Percentiles rank a stretch among this genome's conserved stretches.
These are phyloP conservation scores for Okapia johnstoni DNA, from an alignment of 2,113 vertebrate species.

Conservation along the genomic window DNA sequence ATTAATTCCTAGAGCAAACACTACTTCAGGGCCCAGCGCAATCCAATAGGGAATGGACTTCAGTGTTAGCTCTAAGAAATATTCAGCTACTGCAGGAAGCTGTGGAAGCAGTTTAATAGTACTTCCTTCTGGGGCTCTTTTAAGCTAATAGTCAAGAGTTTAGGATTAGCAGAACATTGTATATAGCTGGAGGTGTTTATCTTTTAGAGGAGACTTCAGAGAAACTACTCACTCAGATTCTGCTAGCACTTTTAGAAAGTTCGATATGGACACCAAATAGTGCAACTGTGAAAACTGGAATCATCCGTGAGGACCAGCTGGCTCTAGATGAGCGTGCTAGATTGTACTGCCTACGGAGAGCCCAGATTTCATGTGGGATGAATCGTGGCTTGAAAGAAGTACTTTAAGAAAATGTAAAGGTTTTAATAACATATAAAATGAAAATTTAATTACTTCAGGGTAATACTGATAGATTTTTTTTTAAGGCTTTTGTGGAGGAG, in stretches of 20 bases:
- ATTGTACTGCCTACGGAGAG: neutral
- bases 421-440: neutral
- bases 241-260: neutral
- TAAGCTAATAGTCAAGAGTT: neutral
- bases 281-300: neutral
- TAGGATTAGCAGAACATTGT: neutral
- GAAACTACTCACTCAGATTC: neutral
- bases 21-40: neutral
- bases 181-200: neutral
- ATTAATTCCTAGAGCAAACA: neutral
- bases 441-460: neutral
- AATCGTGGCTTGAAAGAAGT: neutral
- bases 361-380: neutral
- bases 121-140: neutral
- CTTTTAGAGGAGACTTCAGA: constrained; percentile 7
- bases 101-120: neutral
- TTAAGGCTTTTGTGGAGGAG: neutral
- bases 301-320: neutral
- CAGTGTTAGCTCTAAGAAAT: neutral
- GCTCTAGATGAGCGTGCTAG: neutral
- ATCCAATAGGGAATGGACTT: neutral
- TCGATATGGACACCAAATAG: neutral
- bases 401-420: neutral
- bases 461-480: neutral
- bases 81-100: neutral